phyloP scores from a whole-genome alignment of 2,888 invertebrate genomes.

The Chelonus formosanus region DNA sequence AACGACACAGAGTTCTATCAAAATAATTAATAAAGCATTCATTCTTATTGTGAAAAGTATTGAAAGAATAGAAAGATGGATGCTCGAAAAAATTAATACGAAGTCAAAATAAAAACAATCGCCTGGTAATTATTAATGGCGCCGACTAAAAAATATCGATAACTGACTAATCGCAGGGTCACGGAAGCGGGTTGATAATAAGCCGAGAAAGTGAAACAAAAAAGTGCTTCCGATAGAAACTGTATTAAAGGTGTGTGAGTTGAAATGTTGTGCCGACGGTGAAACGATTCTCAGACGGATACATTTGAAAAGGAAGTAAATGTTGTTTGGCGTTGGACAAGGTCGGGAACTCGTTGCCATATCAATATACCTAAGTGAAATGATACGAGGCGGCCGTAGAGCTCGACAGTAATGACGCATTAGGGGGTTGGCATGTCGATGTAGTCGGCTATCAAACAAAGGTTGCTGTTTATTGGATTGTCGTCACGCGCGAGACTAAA shows the following conservation, averaged over 20 bases:
- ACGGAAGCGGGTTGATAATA: not conserved
- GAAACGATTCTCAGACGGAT: conserved; percentile 37
- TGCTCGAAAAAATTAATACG: no score
- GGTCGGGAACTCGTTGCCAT: conserved; percentile 65
- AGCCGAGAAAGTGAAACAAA: not conserved
- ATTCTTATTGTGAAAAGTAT: no score
- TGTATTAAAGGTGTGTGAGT: conserved; percentile 28
- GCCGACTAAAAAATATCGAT: not conserved
- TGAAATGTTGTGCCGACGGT: conserved; percentile 18
- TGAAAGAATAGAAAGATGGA: no score
- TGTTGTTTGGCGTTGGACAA: conserved; percentile 58
- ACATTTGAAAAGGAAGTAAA: conserved; percentile 55
- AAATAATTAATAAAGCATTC: no score
- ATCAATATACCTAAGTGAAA: conserved; percentile 67
- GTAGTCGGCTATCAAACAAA: conserved; percentile 65
- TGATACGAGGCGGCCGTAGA: conserved; percentile 65
- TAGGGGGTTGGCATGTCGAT: conserved; percentile 65
- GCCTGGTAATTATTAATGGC: conserved; percentile 7
- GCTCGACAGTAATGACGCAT: conserved; percentile 66
- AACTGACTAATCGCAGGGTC: not conserved
- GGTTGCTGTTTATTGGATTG: conserved; percentile 64
- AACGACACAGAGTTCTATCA: no score
- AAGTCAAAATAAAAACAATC: no score
- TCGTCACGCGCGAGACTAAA: conserved; percentile 54
- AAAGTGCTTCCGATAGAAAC: conserved; percentile 2